Evolutionary conservation across 2,888 invertebrate genomes (phyloP), one percentile per base, ranked within the genome.

Genomic region (Apamea sordens): DNA sequence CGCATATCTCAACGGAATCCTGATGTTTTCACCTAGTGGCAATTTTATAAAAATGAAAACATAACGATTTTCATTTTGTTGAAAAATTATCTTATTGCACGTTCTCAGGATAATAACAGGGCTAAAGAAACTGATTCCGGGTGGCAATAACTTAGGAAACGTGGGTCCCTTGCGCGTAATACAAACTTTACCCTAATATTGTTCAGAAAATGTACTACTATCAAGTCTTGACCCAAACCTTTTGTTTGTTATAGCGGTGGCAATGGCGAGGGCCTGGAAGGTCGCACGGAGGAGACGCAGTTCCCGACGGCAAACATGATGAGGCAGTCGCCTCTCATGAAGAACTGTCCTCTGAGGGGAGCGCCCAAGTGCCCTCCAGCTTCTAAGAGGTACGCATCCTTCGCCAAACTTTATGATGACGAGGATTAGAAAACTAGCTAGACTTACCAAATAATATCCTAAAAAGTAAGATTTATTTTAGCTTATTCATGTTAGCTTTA

Each of bases 301-400:
- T 95, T 96, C 85, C 96, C 96, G 4, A 91, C 93, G 41, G 94
- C 95, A 36, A 94, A 94, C 84, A 94, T 95, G 5, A 92, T 97
- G 79, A 94, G 96, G 6, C 95, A 97, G 87, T 97, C 97, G 0
- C 92, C 96, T 5, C 95, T 98, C 4, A 94, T 97, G 90, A 97
- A 97, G 88, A 97, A 97, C 79, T 98, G 98, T 89, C 98, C 98
- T 0, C 96, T 97, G 5, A 96, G 97, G 69, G 98, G 97, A 21
- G 94, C 96, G 6, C 98, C 98, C 0, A 97, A 97, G 86, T 98
- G 98, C 91, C 97, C 98, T 75, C 97, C 98, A 13, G 98, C 98
- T 47, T 97, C 98, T 28, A 97, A 97, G 91, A 95, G 97, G 97
- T 97, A 90, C 15, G 11, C 0, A 6, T 56, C 11, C 4, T 24